These are phyloP conservation scores for Tadarida brasiliensis DNA, from an alignment of 2,797 vertebrate species.

Conservation along the genomic window DNA sequence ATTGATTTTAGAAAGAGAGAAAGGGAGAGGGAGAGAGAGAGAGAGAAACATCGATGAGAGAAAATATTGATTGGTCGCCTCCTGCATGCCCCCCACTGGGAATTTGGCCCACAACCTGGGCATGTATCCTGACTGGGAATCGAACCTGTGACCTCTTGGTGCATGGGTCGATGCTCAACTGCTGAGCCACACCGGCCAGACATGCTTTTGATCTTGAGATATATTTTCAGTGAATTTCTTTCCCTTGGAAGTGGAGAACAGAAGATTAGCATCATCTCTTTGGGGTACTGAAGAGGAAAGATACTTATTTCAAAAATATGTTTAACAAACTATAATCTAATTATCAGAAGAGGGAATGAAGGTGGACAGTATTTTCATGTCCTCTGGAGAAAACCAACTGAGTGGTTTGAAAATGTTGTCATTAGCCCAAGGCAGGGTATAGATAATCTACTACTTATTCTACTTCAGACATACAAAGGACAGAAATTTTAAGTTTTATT, in stretches of 20 bases:
- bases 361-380: not conserved
- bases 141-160: no score
- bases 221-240: conserved; percentile 33
- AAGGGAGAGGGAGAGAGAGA: no score
- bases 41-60: no score
- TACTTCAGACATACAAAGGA: not conserved
- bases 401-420: not conserved
- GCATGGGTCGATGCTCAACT: no score
- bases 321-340: not conserved
- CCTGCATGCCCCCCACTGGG: no score
- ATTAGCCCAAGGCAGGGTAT: not conserved
- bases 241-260: not conserved
- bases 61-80: no score
- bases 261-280: not conserved
- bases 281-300: conserved; percentile 17
- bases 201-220: conserved; percentile 9
- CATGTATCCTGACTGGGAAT: no score
- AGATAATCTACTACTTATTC: not conserved
- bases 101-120: no score
- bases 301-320: conserved; percentile 52
- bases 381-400: not conserved
- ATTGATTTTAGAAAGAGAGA: no score
- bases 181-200: no score
- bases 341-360: not conserved
- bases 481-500: conserved; percentile 22